Conservation (phyloP, 2,113 vertebrate species). For the Alethe castanea region DNA sequence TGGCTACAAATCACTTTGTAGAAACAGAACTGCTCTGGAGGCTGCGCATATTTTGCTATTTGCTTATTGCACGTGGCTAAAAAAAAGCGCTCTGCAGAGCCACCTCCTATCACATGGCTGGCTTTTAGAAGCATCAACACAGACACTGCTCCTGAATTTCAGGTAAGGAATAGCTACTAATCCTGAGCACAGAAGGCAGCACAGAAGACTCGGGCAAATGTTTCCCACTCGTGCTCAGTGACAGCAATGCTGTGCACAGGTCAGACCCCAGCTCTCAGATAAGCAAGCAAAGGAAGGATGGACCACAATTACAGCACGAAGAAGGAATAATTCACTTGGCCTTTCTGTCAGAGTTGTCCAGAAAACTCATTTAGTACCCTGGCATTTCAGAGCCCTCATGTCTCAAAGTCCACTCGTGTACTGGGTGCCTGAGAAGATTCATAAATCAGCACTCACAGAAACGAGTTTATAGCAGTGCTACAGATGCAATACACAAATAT, state of each 20-base stretch:
- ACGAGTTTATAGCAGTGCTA: neutral
- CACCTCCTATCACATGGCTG: neutral
- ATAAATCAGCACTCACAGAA: neutral
- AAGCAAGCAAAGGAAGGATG: neutral
- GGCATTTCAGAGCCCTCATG: neutral
- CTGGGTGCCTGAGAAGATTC: neutral
- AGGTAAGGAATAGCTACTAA: neutral
- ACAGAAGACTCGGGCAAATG: no score
- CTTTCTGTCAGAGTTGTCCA: neutral
- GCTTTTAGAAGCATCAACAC: neutral
- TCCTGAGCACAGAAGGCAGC: no score
- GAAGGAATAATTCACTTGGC: neutral
- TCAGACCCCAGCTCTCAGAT: neutral
- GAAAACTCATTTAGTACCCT: neutral
- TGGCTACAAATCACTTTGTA: neutral
- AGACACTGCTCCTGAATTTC: neutral
- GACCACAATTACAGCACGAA: neutral
- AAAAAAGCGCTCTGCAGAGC: neutral
- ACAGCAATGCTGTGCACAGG: neutral
- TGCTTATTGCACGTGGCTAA: neutral
- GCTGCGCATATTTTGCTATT: neutral
- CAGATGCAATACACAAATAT: neutral
- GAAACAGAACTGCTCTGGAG: neutral
- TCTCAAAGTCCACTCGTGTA: accelerated
- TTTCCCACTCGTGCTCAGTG: neutral